Evolutionary conservation across 2,888 invertebrate species (phyloP).

Genomic region (Petrolisthes manimaculis): DNA sequence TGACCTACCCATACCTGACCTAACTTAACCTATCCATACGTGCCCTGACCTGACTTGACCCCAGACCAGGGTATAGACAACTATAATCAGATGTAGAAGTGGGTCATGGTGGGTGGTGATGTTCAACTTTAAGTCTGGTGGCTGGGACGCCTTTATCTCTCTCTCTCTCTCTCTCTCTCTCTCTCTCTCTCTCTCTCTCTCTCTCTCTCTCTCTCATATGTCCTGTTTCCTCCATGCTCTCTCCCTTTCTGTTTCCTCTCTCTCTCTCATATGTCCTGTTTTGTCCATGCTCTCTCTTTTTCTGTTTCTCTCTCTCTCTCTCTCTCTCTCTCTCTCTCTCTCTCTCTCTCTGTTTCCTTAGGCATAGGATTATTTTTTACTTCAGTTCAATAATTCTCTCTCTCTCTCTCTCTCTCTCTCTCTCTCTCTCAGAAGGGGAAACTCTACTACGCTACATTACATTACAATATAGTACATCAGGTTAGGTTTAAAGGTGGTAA

Average conservation of each 20-base stretch:
- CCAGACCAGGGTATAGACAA: too few relatives aligned
- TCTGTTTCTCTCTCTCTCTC: neutral
- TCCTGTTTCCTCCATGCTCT: neutral
- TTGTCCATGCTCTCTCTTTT: neutral
- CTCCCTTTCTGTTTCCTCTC: neutral
- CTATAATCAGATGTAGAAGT: neutral
- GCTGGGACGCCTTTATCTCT: neutral
- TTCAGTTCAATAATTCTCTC: neutral
- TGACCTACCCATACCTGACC: too few relatives aligned
- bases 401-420: neutral
- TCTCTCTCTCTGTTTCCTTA: neutral
- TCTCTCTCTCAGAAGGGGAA: too few relatives aligned
- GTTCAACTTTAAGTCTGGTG: neutral
- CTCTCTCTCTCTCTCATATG: neutral
- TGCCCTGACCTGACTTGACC: too few relatives aligned
- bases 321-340: neutral
- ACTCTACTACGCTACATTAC: neutral
- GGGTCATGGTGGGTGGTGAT: neutral
- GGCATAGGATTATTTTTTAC: too few relatives aligned
- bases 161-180: neutral
- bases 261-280: neutral
- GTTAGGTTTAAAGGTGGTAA: too few relatives aligned
- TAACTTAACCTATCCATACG: too few relatives aligned
- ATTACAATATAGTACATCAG: too few relatives aligned
- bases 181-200: slow-evolving; percentile 1